Percentiles rank a stretch among this genome's conserved stretches.
phyloP scores from a whole-genome alignment of 2,113 vertebrate genomes.

The Paradisaea rubra region DNA sequence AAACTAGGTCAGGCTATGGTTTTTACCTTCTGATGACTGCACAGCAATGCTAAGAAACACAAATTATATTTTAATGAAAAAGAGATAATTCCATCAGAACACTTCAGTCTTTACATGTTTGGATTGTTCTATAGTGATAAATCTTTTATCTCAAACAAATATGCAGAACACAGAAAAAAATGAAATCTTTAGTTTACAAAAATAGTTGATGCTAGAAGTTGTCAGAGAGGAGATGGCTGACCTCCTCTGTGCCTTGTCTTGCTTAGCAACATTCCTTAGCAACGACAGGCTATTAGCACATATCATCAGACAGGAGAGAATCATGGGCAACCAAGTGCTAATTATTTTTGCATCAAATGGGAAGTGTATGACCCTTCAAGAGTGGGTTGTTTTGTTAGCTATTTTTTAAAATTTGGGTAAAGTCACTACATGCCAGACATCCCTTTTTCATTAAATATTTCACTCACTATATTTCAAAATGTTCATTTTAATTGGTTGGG shows the following conservation, averaged over 20 bases:
- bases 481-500: not conserved
- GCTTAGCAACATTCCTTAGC: slow-evolving; percentile 36
- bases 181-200: not conserved
- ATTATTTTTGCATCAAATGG: not conserved
- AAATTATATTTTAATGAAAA: slow-evolving; percentile 31
- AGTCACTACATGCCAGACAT: not conserved
- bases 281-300: not conserved
- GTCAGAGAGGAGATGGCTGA: not conserved
- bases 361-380: not conserved
- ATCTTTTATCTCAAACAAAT: not conserved
- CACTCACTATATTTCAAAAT: not conserved
- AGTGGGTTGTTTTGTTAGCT: not conserved
- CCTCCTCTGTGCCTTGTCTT: not conserved
- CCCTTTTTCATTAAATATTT: not conserved
- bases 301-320: not conserved
- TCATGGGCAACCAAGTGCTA: not conserved
- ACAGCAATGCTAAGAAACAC: not conserved
- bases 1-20: not conserved
- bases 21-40: not conserved
- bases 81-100: not conserved
- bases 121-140: not conserved
- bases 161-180: not conserved
- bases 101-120: not conserved
- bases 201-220: slow-evolving; percentile 9
- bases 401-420: not conserved